A percentile compares a stretch with the other conserved stretches of the same genome.
Conservation (phyloP, 2,797 vertebrate genomes). For the Cyprinella venusta region DNA sequence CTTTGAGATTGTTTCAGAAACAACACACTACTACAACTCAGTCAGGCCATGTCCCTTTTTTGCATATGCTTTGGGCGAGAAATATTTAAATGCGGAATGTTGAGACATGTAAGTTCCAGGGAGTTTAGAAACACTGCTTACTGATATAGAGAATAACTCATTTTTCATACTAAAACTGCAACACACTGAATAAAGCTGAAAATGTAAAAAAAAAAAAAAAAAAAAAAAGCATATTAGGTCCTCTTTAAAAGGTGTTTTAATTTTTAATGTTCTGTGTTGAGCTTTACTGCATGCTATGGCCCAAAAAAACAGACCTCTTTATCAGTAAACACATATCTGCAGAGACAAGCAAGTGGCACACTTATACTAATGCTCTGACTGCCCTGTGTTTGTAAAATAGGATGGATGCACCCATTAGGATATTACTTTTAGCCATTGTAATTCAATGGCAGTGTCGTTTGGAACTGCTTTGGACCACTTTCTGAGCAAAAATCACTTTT, state of each 20-base stretch:
- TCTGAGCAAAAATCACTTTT: background rate
- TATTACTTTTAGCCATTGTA: constrained; percentile 37
- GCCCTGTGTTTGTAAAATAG: constrained; percentile 30
- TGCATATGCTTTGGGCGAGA: no score
- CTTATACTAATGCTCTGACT: constrained; percentile 22
- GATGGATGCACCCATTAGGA: constrained; percentile 40
- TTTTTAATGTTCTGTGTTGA: background rate
- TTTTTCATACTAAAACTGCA: background rate
- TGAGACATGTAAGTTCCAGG: no score
- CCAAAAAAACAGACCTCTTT: constrained; percentile 1
- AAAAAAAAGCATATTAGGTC: background rate
- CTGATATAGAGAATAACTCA: no score
- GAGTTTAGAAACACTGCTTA: no score
- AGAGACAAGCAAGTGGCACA: constrained; percentile 25
- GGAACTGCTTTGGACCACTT: constrained; percentile 8
- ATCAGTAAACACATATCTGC: constrained; percentile 16
- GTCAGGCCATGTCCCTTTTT: no score
- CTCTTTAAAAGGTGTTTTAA: background rate
- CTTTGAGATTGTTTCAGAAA: background rate
- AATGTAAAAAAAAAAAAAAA: background rate
- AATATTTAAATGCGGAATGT: background rate
- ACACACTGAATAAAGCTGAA: background rate
- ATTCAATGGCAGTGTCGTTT: constrained; percentile 1
- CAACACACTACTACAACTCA: no score
- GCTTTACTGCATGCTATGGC: background rate